These are phyloP conservation scores for Planiliza haematocheilus DNA, from an alignment of 2,113 vertebrate genomes.

Conservation along the genomic window DNA sequence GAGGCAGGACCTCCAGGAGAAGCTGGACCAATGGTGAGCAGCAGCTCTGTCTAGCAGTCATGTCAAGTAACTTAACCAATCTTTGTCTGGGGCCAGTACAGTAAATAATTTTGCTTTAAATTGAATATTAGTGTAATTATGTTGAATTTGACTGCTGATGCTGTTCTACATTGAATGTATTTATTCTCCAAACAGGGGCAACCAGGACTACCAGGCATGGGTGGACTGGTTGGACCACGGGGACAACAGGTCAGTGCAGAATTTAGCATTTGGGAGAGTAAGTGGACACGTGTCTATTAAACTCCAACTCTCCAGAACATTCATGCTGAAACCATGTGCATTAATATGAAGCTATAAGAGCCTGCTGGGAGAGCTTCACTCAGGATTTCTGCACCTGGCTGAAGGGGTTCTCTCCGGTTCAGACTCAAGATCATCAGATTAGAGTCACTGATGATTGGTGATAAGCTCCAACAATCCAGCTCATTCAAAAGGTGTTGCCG, in stretches of 20 bases:
- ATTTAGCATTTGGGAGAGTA: background rate
- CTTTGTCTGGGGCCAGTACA: no score
- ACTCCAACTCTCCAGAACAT: background rate
- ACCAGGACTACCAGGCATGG: conserved; percentile 62
- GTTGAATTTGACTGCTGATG: conserved; percentile 49
- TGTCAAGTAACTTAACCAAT: background rate
- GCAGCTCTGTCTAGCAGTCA: background rate
- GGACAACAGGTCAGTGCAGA: conserved; percentile 73
- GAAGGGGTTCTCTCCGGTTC: no score
- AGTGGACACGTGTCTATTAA: background rate
- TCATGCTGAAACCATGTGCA: background rate
- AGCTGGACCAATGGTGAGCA: conserved; percentile 72
- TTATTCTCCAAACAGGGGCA: conserved; percentile 69
- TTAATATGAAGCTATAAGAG: background rate
- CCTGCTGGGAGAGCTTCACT: background rate
- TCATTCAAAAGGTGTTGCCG: no score
- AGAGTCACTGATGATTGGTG: no score
- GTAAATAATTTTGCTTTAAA: background rate
- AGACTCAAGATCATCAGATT: no score
- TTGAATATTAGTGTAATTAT: conserved; percentile 23
- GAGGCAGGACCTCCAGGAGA: conserved; percentile 71
- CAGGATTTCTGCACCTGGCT: no score
- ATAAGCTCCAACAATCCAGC: no score
- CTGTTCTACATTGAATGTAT: conserved; percentile 20
- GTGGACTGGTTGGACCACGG: conserved; percentile 53